Base-by-base conservation (phyloP, 2,113 vertebrate genomes). In the Nannospalax galili region DNA sequence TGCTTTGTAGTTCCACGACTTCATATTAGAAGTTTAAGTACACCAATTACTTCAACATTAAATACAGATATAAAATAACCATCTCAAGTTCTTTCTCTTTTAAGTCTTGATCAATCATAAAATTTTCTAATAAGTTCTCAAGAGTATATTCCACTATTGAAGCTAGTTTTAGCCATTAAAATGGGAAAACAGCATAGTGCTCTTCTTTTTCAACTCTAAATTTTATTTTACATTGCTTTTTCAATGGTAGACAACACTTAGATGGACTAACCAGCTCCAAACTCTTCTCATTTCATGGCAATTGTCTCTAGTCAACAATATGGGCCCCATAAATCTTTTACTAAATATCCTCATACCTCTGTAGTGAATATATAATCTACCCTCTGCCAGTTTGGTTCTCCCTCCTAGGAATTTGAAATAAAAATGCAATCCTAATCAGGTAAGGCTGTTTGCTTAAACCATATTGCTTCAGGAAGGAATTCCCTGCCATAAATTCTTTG, bases 1-100 rank as follows among this genome's bases (percentile, higher is more conserved):
- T 95, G 64, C 97, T 98, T 98, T 98, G 95, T 97, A 98, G 95
- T 89, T 97, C 74, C 90, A 75, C 96, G 84, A 95, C 86, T 97
- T 97, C 91, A 80, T 90, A 97, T 95, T 97, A 96, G 78, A 97
- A 89, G 94, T 94, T 97, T 79, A 96, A 97, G 84, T 87, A 97
- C 60, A 96, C 94, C 89, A 92, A 96, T 96, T 97, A 96, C 79
- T 97, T 97, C 95, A 74, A 95, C 89, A 97, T 94, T 97, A 94
- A 97, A 97, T 58, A 80, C 30, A 80, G 84, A 97, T 85, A 94
- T 95, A 97, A 98, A 84, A 95, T 96, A 95, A 67, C 73, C 26
- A 96, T 86, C 96, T 97, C 89, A 78, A 91, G 26, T 90, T 97
- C 28, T 94, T 97, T 97, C 80, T 86, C 88, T 98, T 97, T 97